A percentile compares a stretch with the other conserved stretches of the same genome.
Evolutionary conservation across 1,140 invertebrate genomes (phyloP).

Genomic region (Pissodes strobi): DNA sequence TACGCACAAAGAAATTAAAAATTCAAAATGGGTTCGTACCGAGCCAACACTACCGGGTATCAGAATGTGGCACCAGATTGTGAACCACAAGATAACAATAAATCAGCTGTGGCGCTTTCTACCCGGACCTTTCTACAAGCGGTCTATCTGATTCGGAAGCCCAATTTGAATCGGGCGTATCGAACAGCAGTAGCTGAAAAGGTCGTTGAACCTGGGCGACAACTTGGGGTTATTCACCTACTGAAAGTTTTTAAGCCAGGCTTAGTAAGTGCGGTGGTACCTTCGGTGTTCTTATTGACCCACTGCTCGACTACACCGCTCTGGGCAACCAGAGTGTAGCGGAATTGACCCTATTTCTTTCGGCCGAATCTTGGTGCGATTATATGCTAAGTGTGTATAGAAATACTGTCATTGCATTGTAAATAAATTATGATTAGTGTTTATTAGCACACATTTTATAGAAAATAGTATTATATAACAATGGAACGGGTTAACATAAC

Average conservation of each 20-base stretch:
- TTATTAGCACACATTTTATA: too few species aligned
- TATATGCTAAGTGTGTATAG: too few species aligned
- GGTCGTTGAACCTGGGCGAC: conserved; percentile 49
- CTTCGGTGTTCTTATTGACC: conserved; percentile 45
- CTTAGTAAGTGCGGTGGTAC: conserved; percentile 32
- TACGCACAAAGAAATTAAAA: too few species aligned
- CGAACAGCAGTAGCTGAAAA: conserved; percentile 30
- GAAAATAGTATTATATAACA: too few species aligned
- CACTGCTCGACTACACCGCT: conserved; percentile 34
- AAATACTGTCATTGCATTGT: too few species aligned
- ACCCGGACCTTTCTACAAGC: conserved; percentile 21
- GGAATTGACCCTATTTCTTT: conserved; percentile 24
- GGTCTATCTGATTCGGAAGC: conserved; percentile 8
- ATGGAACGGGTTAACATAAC: too few species aligned
- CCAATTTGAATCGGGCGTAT: conserved; percentile 9
- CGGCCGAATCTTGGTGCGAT: too few species aligned
- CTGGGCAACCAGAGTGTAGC: conserved; percentile 12
- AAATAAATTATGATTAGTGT: too few species aligned
- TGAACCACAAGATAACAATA: conserved; percentile 16
- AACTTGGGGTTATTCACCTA: conserved; percentile 49
- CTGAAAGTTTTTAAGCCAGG: conserved; percentile 47
- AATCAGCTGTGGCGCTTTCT: conserved; percentile 23
- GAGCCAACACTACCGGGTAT: conserved; percentile 12
- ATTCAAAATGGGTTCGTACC: conserved; percentile 9
- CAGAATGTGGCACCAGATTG: conserved; percentile 17